phyloP scores from a whole-genome alignment of 64 coral and sea anemone species.

The Montipora sp. region DNA sequence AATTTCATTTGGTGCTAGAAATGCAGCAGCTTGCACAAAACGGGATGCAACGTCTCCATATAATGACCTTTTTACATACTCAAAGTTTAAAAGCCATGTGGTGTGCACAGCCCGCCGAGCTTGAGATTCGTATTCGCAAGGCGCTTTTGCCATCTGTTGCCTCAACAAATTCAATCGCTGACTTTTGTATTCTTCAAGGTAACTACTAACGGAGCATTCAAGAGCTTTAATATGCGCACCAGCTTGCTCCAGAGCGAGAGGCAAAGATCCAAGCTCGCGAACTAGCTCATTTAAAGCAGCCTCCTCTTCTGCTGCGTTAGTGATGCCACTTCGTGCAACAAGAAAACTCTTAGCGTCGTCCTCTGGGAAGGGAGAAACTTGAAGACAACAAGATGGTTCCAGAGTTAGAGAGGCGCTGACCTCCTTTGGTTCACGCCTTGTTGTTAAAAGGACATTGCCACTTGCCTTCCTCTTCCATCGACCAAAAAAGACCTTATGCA shows the following conservation, averaged over 20 bases:
- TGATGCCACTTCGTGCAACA: background rate
- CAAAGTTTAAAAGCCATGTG: too few relatives aligned
- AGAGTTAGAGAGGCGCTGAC: background rate
- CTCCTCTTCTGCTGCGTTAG: background rate
- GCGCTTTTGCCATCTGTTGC: background rate
- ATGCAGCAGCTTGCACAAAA: too few relatives aligned
- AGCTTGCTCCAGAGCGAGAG: slow-evolving; percentile 67
- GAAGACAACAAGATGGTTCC: background rate
- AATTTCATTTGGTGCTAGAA: too few relatives aligned
- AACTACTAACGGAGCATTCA: background rate
- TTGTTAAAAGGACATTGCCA: background rate
- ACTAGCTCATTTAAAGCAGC: background rate
- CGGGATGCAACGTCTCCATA: too few relatives aligned
- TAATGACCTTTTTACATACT: too few relatives aligned
- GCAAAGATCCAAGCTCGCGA: slow-evolving; percentile 39
- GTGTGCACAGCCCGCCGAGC: too few relatives aligned
- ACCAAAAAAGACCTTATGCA: background rate
- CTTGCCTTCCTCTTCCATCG: background rate
- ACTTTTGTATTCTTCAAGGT: background rate
- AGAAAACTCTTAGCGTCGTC: background rate
- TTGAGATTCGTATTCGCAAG: background rate
- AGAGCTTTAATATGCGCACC: slow-evolving; percentile 55
- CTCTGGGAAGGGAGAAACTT: background rate
- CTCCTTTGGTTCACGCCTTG: background rate
- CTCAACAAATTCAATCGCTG: background rate